Base-by-base conservation (phyloP, 2,797 vertebrate species). In the Mallotus villosus region DNA sequence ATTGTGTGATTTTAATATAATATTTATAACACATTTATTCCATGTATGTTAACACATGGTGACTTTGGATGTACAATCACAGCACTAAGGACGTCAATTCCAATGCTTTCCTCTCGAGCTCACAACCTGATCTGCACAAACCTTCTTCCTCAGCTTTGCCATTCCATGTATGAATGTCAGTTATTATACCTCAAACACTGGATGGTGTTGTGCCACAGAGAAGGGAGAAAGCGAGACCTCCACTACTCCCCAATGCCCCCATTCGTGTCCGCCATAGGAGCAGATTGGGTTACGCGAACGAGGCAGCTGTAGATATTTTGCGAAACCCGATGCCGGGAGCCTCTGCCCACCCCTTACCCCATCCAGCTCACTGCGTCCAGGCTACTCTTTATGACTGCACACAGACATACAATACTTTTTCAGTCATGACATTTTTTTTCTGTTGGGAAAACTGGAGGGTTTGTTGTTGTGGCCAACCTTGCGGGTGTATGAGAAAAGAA, bases 291-390 rank as follows among this genome's bases (percentile, higher is more conserved):
- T 92, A 87, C 89, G 85, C 81, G 80, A 84, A 90, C 82, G 84
- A 89, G 84, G 91, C 92, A 90, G 89, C 91, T 91, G 88, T 87
- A 88, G 89, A 88, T 90, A 89, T 91, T 92, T 91, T 87, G 86
- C 86, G 89, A 90, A 92, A 88, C 80, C 86, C 75, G 84, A 92
- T 79, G 83, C 89, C 81, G 14, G 22, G 17, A 77, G 74, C 79
- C 53, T 63, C 67, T 76, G 74, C 80, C 81, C 76, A 61, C 86
- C 78, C 70, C 70, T 76, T 62, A 70, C 74, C 66, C 19, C 77
- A 74, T 32, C 76, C 59, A 63, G 25, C 49, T 72, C 78, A 69
- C 74, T 59, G 21, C 46, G 19, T 81, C 78, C 76, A 78, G 71
- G 72, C 79, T 82, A 78, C 71, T 65, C 79, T 82, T 83, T 83